These are phyloP conservation scores for Lithophane leautieri DNA, from an alignment of 2,888 invertebrate species.

Conservation along the genomic window DNA sequence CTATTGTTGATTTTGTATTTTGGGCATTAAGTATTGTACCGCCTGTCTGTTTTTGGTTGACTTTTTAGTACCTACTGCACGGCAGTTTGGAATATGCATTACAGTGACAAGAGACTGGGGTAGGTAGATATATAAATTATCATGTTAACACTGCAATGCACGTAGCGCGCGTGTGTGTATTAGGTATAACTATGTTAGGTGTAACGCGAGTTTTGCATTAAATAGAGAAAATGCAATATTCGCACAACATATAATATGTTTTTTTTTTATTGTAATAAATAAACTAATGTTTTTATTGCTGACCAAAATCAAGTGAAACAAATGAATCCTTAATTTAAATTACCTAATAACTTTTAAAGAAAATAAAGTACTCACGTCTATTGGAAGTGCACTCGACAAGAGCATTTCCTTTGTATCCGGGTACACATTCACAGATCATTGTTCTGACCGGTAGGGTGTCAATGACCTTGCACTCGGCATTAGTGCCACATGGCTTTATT, in stretches of 20 bases:
- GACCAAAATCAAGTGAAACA: not conserved
- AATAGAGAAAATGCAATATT: not conserved
- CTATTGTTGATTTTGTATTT: not conserved
- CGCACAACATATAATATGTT: no score
- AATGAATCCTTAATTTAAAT: not conserved
- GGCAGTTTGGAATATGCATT: not conserved
- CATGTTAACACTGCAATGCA: not conserved
- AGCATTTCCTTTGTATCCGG: constrained; percentile 96
- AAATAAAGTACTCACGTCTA: constrained; percentile 91
- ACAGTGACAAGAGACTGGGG: not conserved
- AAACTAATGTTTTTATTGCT: not conserved
- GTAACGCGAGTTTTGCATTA: not conserved
- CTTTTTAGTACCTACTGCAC: not conserved
- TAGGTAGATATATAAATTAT: not conserved
- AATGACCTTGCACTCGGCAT: constrained; percentile 94
- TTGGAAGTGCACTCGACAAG: constrained; percentile 93
- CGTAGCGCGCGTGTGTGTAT: not conserved
- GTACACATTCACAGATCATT: constrained; percentile 96
- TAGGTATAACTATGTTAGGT: not conserved
- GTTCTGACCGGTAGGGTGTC: constrained; percentile 96
- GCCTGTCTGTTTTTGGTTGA: not conserved
- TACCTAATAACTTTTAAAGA: not conserved
- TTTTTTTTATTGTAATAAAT: not conserved
- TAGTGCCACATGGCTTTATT: constrained; percentile 95
- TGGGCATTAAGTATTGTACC: not conserved